Evolutionary conservation across 2,888 invertebrate species (phyloP), one percentile per base, ranked within the genome.

Genomic region (Anorthoa munda): DNA sequence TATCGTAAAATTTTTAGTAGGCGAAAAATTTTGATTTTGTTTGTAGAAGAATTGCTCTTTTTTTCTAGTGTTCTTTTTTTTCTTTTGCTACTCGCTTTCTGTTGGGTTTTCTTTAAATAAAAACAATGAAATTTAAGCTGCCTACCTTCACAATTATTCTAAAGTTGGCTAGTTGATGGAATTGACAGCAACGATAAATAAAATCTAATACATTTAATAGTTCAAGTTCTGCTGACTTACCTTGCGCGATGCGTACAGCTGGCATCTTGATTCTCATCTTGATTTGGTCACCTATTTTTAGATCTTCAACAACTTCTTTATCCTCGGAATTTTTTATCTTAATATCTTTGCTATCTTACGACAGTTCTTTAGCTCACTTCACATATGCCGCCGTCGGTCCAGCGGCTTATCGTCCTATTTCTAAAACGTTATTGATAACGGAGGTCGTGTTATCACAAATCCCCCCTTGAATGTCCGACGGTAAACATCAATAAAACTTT

Each of bases 191-290:
- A 1, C 0, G 39, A 26, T 1, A 55, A 68, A 66, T 66, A 64
- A 50, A 53, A 53, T 77, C 46, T 46, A 69, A 45, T 72, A 67
- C 2, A 67, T 59, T 56, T 26, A 15, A 12, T 51, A 48, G 11
- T n/a, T n/a, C 5, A 66, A 63, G 26, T 58, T 72, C 21, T 64
- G 39, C 18, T 39, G 69, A 95, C 97, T 97, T 97, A 98, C 99
- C 99, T 98, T 99, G 98, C 97, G 98, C 98, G 97, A 99, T 99
- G 97, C 98, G 98, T 97, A 98, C 98, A 96, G 99, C 99, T 97
- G 98, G 99, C 98, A 98, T 99, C 98, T 99, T 99, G 97, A 98
- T 99, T 98, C 99, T 98, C 99, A 99, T 99, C 97, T 98, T 98
- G 98, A 95, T 94, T 95, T 95, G 96, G 94, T 96, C 96, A 96